Evolutionary conservation across 2,797 vertebrate genomes (phyloP), one percentile per base, ranked within the genome.

Genomic region (Cichlasoma orientale): DNA sequence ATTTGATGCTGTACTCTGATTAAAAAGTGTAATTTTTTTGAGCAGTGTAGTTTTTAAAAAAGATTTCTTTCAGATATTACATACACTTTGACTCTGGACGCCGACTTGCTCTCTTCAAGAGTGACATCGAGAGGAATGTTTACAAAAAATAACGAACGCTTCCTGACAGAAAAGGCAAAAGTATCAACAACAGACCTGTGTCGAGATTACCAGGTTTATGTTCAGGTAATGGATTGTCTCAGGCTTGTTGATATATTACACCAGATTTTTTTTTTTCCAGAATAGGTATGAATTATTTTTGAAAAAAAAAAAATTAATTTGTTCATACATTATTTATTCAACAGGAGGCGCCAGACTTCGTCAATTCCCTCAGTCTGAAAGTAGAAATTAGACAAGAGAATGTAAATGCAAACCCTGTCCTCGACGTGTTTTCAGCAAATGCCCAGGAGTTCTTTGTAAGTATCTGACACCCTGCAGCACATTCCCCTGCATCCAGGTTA

Each of bases 41-140:
- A 33, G 31, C 31, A 33, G 31, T 7, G 7, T 33, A 31, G 31
- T 31, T 31, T 31, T 4, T 4, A 31, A 31, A 31, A 1, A 6
- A 6, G 1, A 31, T 7, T 57, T 75, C 11, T 79, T 86, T 53
- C 25, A 97, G 97, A 92, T 63, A 86, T 98, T 77, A 90, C 83
- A 8, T 98, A 96, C 88, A 97, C 94, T 33, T 81, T 97, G 83
- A 98, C 96, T 14, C 66, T 98, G 84, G 97, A 98, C 73, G 96
- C 96, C 23, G 96, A 97, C 82, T 90, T 96, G 21, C 93, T 94
- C 79, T 95, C 95, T 13, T 96, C 95, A 4, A 94, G 96, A 58
- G 95, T 97, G 68, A 95, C 92, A 13, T 97, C 97, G 12, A 94
- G 97, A 91, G 97, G 97, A 9, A 77, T 97, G 47, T 98, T 98